phyloP scores from a whole-genome alignment of 35 echinoderm and acorn worm genomes.

The Nesometra sesokonis region DNA sequence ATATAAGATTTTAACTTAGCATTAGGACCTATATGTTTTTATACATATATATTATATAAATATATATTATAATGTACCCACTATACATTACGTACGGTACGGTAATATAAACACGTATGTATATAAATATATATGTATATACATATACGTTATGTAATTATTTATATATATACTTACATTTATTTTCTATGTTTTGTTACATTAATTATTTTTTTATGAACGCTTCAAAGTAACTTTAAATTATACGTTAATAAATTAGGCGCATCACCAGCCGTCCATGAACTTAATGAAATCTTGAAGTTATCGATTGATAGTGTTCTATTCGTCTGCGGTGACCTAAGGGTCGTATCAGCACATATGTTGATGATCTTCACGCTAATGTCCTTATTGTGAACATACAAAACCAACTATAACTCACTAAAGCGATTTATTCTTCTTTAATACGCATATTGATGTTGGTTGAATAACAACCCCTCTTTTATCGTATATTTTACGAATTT shows the following conservation, averaged over 20 bases:
- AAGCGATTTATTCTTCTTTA: too few relatives aligned
- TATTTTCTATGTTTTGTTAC: not conserved
- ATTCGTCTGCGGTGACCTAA: not conserved
- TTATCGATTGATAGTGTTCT: not conserved
- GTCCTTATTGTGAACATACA: too few relatives aligned
- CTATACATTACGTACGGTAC: not conserved
- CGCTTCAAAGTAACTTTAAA: not conserved
- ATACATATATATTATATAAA: not conserved
- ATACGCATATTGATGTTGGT: too few relatives aligned
- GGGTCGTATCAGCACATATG: not conserved
- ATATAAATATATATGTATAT: slow-evolving; percentile 1
- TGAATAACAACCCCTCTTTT: too few relatives aligned
- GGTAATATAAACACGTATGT: not conserved
- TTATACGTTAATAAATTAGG: not conserved
- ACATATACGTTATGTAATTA: not conserved
- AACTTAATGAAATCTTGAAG: not conserved
- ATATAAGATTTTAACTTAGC: too few relatives aligned
- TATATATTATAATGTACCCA: not conserved
- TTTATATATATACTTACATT: not conserved
- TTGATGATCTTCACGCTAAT: not conserved
- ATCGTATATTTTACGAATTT: too few relatives aligned
- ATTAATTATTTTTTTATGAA: not conserved
- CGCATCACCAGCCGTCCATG: not conserved
- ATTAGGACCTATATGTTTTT: too few relatives aligned
- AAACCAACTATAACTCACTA: too few relatives aligned